These are phyloP conservation scores for Pyrgilauda ruficollis DNA, from an alignment of 2,113 vertebrate genomes.

Conservation along the genomic window DNA sequence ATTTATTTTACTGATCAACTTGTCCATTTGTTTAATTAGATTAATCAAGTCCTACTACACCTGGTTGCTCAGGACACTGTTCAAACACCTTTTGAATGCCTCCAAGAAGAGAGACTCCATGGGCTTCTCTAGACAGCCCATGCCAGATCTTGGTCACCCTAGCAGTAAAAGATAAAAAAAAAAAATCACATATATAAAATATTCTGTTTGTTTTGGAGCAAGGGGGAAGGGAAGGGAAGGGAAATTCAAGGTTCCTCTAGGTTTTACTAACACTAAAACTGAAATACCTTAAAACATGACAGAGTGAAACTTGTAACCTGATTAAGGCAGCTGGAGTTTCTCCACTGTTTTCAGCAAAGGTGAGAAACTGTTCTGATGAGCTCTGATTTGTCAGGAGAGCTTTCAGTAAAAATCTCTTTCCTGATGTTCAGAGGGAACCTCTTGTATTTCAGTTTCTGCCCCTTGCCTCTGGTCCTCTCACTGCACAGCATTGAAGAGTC, in stretches of 20 bases:
- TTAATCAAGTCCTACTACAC: neutral
- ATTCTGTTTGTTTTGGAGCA: neutral
- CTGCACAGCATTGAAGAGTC: rapidly evolving
- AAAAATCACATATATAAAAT: neutral
- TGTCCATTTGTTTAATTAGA: neutral
- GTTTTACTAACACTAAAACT: neutral
- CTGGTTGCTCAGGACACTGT: neutral
- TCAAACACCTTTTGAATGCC: neutral
- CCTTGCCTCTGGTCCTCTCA: neutral
- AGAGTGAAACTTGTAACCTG: neutral
- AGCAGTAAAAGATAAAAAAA: neutral
- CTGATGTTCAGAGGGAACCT: neutral
- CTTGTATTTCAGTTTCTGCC: neutral
- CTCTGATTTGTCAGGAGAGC: neutral
- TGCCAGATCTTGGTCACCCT: neutral
- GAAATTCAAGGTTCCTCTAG: neutral
- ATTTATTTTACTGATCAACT: neutral
- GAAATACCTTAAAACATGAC: neutral
- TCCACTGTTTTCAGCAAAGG: neutral
- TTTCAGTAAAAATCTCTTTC: neutral
- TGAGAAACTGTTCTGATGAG: neutral
- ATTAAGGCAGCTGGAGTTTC: neutral
- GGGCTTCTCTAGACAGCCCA: neutral
- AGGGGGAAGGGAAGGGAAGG: rapidly evolving
- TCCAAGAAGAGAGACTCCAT: neutral